Base-by-base conservation (phyloP, 2,113 vertebrate species). In the Dunckerocampus dactyliophorus region DNA sequence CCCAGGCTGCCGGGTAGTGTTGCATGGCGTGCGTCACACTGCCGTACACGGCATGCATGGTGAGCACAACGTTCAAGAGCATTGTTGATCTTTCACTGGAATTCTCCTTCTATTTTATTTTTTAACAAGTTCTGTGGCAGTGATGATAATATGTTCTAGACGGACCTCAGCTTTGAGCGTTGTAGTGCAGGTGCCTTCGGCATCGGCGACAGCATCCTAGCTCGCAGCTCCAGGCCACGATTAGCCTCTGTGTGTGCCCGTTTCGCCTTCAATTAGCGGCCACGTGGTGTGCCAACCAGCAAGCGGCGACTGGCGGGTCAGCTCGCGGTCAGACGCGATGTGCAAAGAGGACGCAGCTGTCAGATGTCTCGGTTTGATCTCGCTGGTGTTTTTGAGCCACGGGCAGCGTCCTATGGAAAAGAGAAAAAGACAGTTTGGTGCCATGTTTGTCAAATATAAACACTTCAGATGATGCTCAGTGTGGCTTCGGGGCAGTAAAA, bases 1-100 rank as follows among this genome's bases (percentile, higher is more conserved):
- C 95, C 95, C 95, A 97, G 42, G 93, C 92, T 0, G 96, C 91
- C 19, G 93, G 93, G 88, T 96, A 98, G 83, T 96, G 94, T 83
- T 98, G 95, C 89, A 95, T 93, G 87, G 94, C 77, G 0, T 91
- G 91, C 49, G 92, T 92, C 45, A 95, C 89, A 9, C 90, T 88
- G 83, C 90, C 90, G 92, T 94, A 95, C 67, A 92, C 90, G 80
- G 93, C 90, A 13, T 96, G 94, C 67, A 98, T 90, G 64, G 93
- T 89, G 76, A 98, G 86, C 79, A 95, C 88, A 74, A 92, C 82
- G 63, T 91, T 92, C 85, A 94, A 94, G 89, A 92, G 92, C 96
- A 97, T 97, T 13, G 60, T 79, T 82, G 75, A 62, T 74, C 22
- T 55, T 63, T 59, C n/a, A 51, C 19, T 42, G 28, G 58, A 62